These are phyloP conservation scores for Notodonta ziczac DNA, from an alignment of 2,888 invertebrate species.

Conservation along the genomic window DNA sequence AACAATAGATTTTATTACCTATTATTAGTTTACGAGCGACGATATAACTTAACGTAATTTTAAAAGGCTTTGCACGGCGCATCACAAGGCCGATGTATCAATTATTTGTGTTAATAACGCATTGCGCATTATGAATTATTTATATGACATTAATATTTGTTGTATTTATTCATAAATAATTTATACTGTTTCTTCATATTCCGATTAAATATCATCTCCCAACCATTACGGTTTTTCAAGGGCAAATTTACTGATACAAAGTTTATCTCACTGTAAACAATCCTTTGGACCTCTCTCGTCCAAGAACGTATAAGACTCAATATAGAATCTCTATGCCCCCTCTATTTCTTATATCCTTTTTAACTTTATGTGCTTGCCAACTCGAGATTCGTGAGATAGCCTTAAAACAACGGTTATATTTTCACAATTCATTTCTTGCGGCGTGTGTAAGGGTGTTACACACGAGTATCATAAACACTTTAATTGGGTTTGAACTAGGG, in stretches of 20 bases:
- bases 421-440: too few relatives aligned
- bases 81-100: neutral
- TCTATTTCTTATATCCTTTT: too few relatives aligned
- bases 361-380: too few relatives aligned
- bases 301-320: neutral
- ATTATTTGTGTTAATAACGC: neutral
- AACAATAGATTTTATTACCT: neutral
- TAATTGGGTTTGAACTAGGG: too few relatives aligned
- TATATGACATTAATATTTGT: neutral
- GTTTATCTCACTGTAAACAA: neutral
- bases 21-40: neutral
- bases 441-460: too few relatives aligned
- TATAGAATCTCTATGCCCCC: neutral
- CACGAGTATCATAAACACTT: too few relatives aligned
- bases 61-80: neutral
- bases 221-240: too few relatives aligned
- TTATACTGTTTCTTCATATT: neutral
- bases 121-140: neutral
- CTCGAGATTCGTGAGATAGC: too few relatives aligned
- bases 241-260: neutral
- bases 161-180: slow-evolving; percentile 1
- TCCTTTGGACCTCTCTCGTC: neutral
- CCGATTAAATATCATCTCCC: neutral
- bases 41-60: neutral
- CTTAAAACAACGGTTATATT: too few relatives aligned